phyloP scores from a whole-genome alignment of 2,113 vertebrate genomes.

The Maccullochella peelii region DNA sequence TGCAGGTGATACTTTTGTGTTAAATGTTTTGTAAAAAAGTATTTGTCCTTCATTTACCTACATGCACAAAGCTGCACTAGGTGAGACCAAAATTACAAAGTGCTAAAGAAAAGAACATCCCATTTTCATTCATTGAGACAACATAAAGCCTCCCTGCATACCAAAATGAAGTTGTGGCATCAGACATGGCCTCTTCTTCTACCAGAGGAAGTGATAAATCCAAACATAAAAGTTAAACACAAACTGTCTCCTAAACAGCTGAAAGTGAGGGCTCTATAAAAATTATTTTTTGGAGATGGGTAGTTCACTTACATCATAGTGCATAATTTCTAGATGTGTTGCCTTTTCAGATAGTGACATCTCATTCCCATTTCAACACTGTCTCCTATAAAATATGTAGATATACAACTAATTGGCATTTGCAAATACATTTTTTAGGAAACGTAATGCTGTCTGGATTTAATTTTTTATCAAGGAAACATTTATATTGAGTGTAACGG shows the following conservation, averaged over 20 bases:
- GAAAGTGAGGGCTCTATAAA: not conserved
- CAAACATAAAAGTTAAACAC: not conserved
- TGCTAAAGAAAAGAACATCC: slow-evolving; percentile 1
- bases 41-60: not conserved
- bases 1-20: slow-evolving; percentile 9
- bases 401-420: not conserved
- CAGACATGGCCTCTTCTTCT: not conserved
- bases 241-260: not conserved
- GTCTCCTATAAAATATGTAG: not conserved
- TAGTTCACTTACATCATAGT: not conserved
- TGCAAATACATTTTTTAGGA: not conserved
- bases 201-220: not conserved
- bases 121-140: not conserved
- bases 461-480: not conserved
- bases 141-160: not conserved
- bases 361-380: not conserved
- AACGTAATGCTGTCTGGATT: not conserved
- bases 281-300: no score
- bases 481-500: not conserved
- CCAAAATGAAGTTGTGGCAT: not conserved
- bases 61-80: not conserved
- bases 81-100: not conserved
- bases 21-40: not conserved
- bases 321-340: not conserved
- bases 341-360: not conserved